These are phyloP conservation scores for Diachasmimorpha longicaudata DNA, from an alignment of 1,140 invertebrate species.

Conservation along the genomic window DNA sequence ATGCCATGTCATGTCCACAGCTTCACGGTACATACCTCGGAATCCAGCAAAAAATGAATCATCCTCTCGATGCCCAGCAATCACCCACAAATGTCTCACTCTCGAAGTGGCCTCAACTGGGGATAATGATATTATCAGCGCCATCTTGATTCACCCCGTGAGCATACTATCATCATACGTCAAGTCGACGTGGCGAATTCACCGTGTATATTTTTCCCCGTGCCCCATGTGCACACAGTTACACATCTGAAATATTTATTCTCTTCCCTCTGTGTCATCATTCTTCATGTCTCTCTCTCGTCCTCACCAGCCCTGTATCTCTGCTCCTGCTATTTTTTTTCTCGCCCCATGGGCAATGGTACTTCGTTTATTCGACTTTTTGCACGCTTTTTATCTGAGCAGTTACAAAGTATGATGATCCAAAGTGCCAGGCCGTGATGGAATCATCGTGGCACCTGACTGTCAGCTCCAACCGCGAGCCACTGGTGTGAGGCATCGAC, in stretches of 20 bases:
- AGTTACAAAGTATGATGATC: constrained; percentile 57
- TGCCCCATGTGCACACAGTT: not conserved
- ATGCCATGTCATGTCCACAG: not conserved
- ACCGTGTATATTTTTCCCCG: constrained; percentile 43
- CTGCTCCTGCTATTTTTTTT: not conserved
- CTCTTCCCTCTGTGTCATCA: not conserved
- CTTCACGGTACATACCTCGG: not conserved
- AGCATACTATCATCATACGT: constrained; percentile 53
- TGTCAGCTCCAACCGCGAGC: constrained; percentile 34
- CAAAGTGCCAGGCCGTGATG: constrained; percentile 38
- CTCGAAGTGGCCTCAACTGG: constrained; percentile 33
- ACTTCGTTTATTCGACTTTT: not conserved
- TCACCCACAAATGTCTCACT: constrained; percentile 33
- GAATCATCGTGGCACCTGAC: constrained; percentile 52
- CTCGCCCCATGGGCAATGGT: not conserved
- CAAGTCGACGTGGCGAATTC: constrained; percentile 47
- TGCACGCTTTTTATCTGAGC: constrained; percentile 39
- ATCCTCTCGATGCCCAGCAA: not conserved
- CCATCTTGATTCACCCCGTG: constrained; percentile 52
- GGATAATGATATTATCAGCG: constrained; percentile 57
- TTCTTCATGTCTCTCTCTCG: not conserved
- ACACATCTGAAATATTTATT: not conserved
- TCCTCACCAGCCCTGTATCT: not conserved
- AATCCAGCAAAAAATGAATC: not conserved
- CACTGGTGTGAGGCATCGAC: constrained; percentile 15